Evolutionary conservation across 1,140 invertebrate genomes (phyloP).

Genomic region (Heliconius congener): DNA sequence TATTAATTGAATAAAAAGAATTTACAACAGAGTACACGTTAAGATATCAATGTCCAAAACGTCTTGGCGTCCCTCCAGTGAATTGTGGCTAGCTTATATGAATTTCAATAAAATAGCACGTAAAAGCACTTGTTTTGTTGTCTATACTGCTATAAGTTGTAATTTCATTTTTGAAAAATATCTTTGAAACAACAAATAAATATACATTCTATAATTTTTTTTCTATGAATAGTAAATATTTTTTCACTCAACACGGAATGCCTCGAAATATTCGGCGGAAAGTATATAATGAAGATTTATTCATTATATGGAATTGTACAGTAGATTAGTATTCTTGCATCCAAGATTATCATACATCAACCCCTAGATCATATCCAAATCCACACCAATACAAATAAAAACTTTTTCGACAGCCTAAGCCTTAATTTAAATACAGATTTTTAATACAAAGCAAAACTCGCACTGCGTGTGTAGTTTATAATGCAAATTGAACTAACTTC

Average conservation of each 20-base stretch:
- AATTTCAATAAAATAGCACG: background rate
- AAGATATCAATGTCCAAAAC: slow-evolving; percentile 10
- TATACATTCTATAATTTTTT: too few species aligned
- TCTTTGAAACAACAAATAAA: background rate
- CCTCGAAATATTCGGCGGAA: too few species aligned
- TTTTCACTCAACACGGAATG: too few species aligned
- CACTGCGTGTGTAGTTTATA: slow-evolving; percentile 21
- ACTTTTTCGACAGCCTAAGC: background rate
- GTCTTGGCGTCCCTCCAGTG: slow-evolving; percentile 9
- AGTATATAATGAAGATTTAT: too few species aligned
- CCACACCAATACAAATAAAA: background rate
- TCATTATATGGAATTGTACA: too few species aligned
- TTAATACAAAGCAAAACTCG: slow-evolving; percentile 5
- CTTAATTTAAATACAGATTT: background rate
- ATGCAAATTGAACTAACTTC: slow-evolving; percentile 51
- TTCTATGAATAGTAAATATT: too few species aligned
- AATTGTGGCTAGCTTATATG: slow-evolving; percentile 1
- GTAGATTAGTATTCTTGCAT: too few species aligned
- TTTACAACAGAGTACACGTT: background rate
- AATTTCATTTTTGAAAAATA: background rate
- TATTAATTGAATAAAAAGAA: background rate
- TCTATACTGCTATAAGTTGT: background rate
- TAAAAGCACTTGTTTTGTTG: background rate
- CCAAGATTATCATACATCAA: background rate
- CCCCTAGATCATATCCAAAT: background rate